Percentiles rank a stretch among this genome's conserved stretches.
Evolutionary conservation across 2,113 vertebrate genomes (phyloP).

Genomic region (Nyctereutes procyonoides): DNA sequence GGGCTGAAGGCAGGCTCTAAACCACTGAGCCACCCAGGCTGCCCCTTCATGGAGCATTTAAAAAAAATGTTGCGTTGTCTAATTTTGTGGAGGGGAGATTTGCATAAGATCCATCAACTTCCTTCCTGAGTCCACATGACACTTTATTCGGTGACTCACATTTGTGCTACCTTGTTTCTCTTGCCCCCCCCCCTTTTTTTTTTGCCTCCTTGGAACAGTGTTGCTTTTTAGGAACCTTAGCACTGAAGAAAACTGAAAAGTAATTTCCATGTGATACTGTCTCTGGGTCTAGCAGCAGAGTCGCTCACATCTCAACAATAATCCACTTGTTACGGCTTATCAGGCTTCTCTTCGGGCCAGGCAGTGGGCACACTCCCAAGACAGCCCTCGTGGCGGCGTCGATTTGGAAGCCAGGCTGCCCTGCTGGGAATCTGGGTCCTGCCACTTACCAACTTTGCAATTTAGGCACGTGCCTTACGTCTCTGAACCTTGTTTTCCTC

Average conservation of each 20-base stretch:
- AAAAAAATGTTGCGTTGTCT: neutral
- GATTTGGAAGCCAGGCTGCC: neutral
- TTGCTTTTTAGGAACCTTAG: neutral
- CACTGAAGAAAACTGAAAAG: neutral
- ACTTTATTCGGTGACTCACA: neutral
- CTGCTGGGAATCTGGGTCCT: neutral
- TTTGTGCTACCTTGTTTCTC: no score
- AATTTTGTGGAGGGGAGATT: neutral
- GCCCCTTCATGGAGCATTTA: no score
- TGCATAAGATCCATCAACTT: neutral
- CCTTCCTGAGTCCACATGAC: neutral
- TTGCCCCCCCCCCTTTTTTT: neutral
- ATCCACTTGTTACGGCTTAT: fast-evolving
- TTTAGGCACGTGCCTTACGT: neutral
- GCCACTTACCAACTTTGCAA: fast-evolving
- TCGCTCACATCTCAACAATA: neutral
- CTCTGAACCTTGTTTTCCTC: neutral
- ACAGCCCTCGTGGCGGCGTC: fast-evolving
- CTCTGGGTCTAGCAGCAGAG: fast-evolving
- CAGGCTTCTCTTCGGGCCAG: fast-evolving
- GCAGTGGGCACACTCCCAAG: neutral
- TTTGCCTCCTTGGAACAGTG: neutral
- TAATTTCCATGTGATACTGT: neutral
- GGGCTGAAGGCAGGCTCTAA: no score
- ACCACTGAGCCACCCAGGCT: no score